phyloP scores from a whole-genome alignment of 2,113 vertebrate genomes.

The Pterophyllum scalare region DNA sequence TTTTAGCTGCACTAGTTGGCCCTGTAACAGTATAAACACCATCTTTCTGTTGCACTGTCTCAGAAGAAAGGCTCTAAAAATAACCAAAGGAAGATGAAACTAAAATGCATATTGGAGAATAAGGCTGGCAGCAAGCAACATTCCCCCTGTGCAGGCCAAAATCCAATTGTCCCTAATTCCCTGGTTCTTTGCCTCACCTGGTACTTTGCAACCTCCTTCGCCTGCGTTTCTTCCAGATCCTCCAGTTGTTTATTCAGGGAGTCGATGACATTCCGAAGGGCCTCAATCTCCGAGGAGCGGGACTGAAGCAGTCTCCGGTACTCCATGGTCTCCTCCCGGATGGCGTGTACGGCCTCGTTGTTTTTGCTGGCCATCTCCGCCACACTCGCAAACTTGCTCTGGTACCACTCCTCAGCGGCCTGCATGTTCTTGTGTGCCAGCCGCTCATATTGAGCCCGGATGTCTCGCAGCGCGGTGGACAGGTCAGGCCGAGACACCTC shows the following conservation, averaged over 20 bases:
- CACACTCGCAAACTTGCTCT: conserved; percentile 81
- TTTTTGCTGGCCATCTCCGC: conserved; percentile 81
- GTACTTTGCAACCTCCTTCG: conserved; percentile 81
- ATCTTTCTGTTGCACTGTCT: not conserved
- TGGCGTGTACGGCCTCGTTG: conserved; percentile 83
- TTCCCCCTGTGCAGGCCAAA: not conserved
- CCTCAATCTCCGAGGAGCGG: conserved; percentile 84
- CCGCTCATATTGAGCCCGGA: conserved; percentile 83
- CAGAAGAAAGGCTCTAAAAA: not conserved
- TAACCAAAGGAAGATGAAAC: not conserved
- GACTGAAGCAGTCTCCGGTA: conserved; percentile 85
- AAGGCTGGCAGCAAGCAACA: not conserved
- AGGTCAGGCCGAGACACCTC: conserved; percentile 81
- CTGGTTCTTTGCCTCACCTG: conserved; percentile 82
- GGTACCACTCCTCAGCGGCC: conserved; percentile 85
- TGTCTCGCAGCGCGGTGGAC: conserved; percentile 81
- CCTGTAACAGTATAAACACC: not conserved
- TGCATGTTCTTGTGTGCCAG: conserved; percentile 84
- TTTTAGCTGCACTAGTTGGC: not conserved
- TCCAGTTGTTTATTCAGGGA: conserved; percentile 84
- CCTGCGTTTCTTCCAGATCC: conserved; percentile 84
- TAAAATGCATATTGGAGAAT: not conserved
- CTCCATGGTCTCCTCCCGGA: conserved; percentile 86
- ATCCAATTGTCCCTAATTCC: conserved; percentile 45
- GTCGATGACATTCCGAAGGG: conserved; percentile 83